Evolutionary conservation across 2,113 vertebrate genomes (phyloP).

Genomic region (Vanacampus margaritifer): DNA sequence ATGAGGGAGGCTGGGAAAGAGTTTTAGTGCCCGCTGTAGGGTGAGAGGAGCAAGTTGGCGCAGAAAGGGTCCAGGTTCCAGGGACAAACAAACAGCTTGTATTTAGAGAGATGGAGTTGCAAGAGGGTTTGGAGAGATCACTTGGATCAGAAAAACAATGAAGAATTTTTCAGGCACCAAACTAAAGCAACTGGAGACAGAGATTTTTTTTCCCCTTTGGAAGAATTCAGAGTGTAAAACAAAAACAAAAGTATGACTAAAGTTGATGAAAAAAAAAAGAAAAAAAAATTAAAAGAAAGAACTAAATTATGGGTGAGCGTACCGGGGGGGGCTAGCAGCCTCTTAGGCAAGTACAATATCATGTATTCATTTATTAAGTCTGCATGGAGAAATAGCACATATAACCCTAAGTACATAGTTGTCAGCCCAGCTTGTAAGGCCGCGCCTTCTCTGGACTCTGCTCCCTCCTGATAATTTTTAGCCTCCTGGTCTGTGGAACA

Average conservation of each 20-base stretch:
- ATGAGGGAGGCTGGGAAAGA: constrained; percentile 23
- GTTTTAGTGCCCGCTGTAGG: constrained; percentile 22
- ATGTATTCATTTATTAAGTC: constrained; percentile 42
- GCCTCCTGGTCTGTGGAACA: constrained; percentile 12
- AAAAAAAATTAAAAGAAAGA: neutral
- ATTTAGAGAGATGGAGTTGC: constrained; percentile 2
- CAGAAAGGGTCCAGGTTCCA: constrained; percentile 1
- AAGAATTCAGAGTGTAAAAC: constrained; percentile 33
- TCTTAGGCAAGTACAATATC: constrained; percentile 22
- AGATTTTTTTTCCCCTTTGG: constrained; percentile 1
- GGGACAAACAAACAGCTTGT: neutral
- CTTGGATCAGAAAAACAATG: neutral
- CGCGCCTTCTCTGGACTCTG: constrained; percentile 41
- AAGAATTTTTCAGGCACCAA: neutral
- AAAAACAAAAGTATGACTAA: neutral
- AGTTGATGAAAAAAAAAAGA: neutral
- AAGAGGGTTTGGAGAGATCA: neutral
- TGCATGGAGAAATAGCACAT: constrained; percentile 29
- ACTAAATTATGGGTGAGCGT: constrained; percentile 18
- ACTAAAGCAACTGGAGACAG: neutral
- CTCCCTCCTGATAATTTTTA: constrained; percentile 50
- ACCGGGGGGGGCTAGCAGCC: constrained; percentile 17
- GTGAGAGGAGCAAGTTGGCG: neutral
- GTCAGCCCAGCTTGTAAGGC: constrained; percentile 31
- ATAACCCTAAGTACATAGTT: neutral